phyloP scores from a whole-genome alignment of 2,113 vertebrate species.

The Cynopterus brachyotis region DNA sequence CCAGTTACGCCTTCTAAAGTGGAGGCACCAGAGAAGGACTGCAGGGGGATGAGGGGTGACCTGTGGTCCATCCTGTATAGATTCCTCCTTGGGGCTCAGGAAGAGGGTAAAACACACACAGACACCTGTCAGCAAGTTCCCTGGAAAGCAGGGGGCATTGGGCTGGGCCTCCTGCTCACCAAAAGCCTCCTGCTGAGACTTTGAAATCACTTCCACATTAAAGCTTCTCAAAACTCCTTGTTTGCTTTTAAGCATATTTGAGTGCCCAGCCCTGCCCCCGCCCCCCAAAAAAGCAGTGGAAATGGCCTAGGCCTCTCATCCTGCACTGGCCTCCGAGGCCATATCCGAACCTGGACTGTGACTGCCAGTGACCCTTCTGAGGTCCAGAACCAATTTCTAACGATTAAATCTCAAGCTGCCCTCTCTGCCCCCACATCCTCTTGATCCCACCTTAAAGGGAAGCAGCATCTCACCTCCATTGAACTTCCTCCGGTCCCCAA shows the following conservation, averaged over 20 bases:
- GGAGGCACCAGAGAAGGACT: neutral
- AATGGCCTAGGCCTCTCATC: neutral
- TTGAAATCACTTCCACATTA: neutral
- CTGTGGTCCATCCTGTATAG: neutral
- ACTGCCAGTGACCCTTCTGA: neutral
- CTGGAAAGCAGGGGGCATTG: neutral
- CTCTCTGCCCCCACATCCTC: rapidly evolving
- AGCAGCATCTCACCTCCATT: neutral
- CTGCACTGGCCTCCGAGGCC: neutral
- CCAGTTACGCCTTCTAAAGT: neutral
- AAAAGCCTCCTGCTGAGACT: neutral
- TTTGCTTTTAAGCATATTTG: slow-evolving; percentile 22
- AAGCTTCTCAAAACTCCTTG: neutral
- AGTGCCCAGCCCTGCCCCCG: neutral
- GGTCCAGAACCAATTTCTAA: neutral
- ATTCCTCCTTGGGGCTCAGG: neutral
- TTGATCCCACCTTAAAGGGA: neutral
- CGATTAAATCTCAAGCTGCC: neutral
- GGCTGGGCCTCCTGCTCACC: neutral
- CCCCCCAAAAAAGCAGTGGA: neutral
- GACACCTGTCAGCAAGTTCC: neutral
- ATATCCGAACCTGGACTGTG: neutral
- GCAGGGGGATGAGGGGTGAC: rapidly evolving
- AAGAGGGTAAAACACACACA: neutral
- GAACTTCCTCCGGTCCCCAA: neutral